Evolutionary conservation across 2,888 invertebrate genomes (phyloP), one percentile per base, ranked within the genome.

Genomic region (Amphipyra berbera): DNA sequence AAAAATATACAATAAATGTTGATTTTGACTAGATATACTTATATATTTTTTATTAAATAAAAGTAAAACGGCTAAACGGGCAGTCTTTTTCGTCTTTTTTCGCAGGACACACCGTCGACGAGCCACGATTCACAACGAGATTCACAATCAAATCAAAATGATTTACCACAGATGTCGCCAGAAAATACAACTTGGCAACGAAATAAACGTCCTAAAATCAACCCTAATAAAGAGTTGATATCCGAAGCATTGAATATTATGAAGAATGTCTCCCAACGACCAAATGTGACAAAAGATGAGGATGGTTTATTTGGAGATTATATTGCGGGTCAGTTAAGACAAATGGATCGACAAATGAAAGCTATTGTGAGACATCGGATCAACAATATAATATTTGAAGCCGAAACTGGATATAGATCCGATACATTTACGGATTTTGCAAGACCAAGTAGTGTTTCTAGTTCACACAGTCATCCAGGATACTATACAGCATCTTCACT

Each of bases 381-480:
- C 54, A 72, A 73, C 41, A 73, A 65, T 52, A 74, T 74, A 41
- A 66, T 74, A 50, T 74, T 72, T 72, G 72, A 68, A 72, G 56
- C 68, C 64, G 72, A 69, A 72, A 67, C 57, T 66, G 68, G 68
- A n/a, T 58, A 38, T 68, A 10, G 52, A 44, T 4, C 59, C 40
- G 66, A 67, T 59, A 64, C n/a, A n/a, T 66, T 41, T 61, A 6
- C 55, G 40, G 59, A 42, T 59, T 63, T 42, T 35, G 2, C 62
- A 53, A 63, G 53, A 46, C 50, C 46, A 35, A 33, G 47, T 47
- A 56, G 55, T 56, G 47, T 55, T 42, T 65, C 68, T 45, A 53
- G 44, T 42, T 66, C 64, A 37, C 61, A 59, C 47, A 61, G 69
- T 53, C 56, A 61, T 65, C 58, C 73, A 47, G 65, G 61, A 61